These are phyloP conservation scores for Temnothorax ravouxi DNA, from an alignment of 2,888 invertebrate genomes.

Conservation along the genomic window DNA sequence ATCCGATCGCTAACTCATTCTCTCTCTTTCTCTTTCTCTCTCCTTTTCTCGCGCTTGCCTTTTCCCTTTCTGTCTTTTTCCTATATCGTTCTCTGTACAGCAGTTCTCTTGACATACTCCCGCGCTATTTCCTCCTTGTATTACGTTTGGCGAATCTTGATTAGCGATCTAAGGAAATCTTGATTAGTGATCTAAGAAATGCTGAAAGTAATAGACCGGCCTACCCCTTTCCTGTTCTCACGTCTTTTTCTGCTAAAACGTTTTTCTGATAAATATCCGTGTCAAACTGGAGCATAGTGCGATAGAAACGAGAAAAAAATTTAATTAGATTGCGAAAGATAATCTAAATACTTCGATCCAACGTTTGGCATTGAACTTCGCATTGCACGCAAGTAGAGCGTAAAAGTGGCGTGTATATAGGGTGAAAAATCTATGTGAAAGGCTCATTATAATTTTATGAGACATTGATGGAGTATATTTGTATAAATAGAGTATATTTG, in stretches of 20 bases:
- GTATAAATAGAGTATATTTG: slow-evolving; percentile 8
- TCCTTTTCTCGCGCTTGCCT: neutral
- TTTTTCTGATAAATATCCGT: slow-evolving; percentile 33
- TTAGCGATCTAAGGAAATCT: slow-evolving; percentile 60
- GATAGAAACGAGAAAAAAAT: neutral
- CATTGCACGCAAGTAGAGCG: neutral
- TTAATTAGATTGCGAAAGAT: slow-evolving; percentile 28
- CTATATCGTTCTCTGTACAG: slow-evolving; percentile 1
- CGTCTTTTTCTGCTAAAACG: slow-evolving; percentile 10
- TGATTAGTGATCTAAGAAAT: slow-evolving; percentile 67
- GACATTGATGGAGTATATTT: slow-evolving; percentile 32
- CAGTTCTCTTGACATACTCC: slow-evolving; percentile 10
- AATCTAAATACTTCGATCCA: slow-evolving; percentile 26
- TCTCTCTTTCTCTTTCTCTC: slow-evolving; percentile 14
- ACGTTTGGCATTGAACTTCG: slow-evolving; percentile 25
- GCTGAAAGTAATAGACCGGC: neutral
- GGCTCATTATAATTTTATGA: slow-evolving; percentile 34
- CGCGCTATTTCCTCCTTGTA: slow-evolving; percentile 5
- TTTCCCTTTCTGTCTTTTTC: slow-evolving; percentile 22
- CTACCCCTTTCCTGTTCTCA: neutral
- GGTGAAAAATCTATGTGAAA: neutral
- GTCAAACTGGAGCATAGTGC: neutral
- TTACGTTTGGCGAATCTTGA: slow-evolving; percentile 64
- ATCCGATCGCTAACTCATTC: slow-evolving; percentile 77
- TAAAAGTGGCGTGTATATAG: neutral